Evolutionary conservation across 2,113 vertebrate species (phyloP).

Genomic region (Cyrtonyx montezumae): DNA sequence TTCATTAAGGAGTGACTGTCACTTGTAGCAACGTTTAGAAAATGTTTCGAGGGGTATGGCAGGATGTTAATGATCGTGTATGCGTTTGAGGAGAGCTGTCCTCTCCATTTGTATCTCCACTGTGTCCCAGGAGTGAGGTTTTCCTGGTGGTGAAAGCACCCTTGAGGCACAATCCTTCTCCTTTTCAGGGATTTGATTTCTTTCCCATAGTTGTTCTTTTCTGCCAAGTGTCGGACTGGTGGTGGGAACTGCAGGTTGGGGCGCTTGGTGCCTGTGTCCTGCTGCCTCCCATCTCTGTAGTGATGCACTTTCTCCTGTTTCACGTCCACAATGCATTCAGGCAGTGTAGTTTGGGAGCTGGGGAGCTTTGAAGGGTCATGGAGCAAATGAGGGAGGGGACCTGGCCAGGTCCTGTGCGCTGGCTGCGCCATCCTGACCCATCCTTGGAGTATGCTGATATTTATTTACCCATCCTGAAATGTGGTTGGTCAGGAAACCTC

Average conservation of each 20-base stretch:
- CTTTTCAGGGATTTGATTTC: not conserved
- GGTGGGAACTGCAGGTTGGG: not conserved
- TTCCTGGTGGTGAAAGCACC: accelerated
- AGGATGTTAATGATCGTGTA: not conserved
- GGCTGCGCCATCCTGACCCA: not conserved
- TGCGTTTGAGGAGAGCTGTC: not conserved
- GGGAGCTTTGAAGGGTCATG: accelerated
- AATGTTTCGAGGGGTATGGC: not conserved
- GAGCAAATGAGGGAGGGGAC: not conserved
- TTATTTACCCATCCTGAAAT: not conserved
- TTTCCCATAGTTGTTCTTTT: not conserved
- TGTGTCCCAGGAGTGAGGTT: accelerated
- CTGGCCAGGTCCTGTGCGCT: accelerated
- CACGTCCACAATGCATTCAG: accelerated
- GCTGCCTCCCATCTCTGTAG: not conserved
- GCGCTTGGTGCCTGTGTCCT: not conserved
- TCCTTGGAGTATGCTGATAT: not conserved
- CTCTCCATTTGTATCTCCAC: not conserved
- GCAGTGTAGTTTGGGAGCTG: accelerated
- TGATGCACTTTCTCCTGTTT: not conserved
- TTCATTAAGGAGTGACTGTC: conserved; percentile 57
- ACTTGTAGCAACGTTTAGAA: conserved; percentile 27
- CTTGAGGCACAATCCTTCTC: not conserved
- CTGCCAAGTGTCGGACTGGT: not conserved
- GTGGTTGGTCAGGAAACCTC: not conserved